phyloP scores from a whole-genome alignment of 1,140 invertebrate species.

The Cepaea nemoralis region DNA sequence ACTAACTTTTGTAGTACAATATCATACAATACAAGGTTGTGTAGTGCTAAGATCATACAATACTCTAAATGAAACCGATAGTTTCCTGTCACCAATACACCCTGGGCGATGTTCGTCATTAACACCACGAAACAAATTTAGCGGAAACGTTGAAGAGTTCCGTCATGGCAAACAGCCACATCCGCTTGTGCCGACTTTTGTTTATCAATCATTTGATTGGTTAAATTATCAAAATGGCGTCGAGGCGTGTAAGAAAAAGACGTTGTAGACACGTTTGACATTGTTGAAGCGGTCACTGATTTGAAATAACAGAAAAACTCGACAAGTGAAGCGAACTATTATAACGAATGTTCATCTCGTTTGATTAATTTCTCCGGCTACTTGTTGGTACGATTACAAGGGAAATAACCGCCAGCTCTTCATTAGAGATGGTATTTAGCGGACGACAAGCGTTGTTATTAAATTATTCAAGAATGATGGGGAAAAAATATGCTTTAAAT shows the following conservation, averaged over 20 bases:
- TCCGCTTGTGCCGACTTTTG: conserved; percentile 35
- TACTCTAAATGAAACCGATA: neutral
- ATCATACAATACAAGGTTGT: too few relatives aligned
- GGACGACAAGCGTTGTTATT: neutral
- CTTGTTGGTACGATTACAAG: conserved; percentile 12
- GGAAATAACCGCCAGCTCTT: conserved; percentile 18
- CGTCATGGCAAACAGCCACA: conserved; percentile 33
- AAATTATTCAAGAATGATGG: neutral
- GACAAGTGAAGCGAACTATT: conserved; percentile 26
- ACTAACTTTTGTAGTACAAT: too few relatives aligned
- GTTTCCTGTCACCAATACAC: neutral
- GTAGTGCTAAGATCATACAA: neutral
- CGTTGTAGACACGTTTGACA: conserved; percentile 24
- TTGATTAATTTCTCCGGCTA: neutral
- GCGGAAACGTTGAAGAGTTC: conserved; percentile 9
- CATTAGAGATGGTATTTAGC: neutral
- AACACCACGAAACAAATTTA: conserved; percentile 12
- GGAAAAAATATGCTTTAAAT: neutral
- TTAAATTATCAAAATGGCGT: conserved; percentile 39
- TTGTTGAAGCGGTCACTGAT: conserved; percentile 9
- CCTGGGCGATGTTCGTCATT: conserved; percentile 1
- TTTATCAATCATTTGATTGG: conserved; percentile 40
- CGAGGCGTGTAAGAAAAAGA: neutral
- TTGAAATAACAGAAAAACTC: conserved; percentile 21
- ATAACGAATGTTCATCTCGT: conserved; percentile 24